Percentiles rank a stretch among this genome's conserved stretches.
Evolutionary conservation across 2,888 invertebrate genomes (phyloP).

Genomic region (Polietes domitor): DNA sequence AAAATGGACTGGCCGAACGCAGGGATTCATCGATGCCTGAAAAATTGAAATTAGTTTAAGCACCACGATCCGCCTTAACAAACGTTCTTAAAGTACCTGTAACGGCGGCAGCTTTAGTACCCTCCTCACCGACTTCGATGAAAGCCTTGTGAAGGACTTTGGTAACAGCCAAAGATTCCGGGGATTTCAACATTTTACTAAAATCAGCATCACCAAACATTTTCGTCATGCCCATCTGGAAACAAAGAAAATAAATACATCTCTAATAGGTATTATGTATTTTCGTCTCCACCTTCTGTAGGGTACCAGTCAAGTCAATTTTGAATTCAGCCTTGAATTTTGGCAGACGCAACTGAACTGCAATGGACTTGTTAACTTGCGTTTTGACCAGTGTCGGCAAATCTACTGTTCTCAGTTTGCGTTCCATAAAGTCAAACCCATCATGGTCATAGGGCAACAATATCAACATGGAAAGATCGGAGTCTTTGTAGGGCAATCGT

Average conservation of each 20-base stretch:
- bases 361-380: background rate
- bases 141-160: background rate
- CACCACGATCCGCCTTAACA: no score
- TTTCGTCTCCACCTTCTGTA: background rate
- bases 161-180: background rate
- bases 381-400: conserved; percentile 73
- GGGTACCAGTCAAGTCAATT: background rate
- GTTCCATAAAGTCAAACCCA: conserved; percentile 85
- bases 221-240: conserved; percentile 2
- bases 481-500: conserved; percentile 87
- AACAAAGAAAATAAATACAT: background rate
- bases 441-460: conserved; percentile 87
- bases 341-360: background rate
- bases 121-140: conserved; percentile 7
- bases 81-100: conserved; percentile 69
- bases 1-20: background rate
- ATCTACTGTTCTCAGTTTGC: conserved; percentile 83
- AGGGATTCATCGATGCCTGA: background rate
- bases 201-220: conserved; percentile 83
- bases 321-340: conserved; percentile 20
- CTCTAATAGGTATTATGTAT: no score
- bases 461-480: conserved; percentile 87
- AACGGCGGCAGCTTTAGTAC: background rate
- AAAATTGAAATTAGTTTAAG: no score
- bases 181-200: conserved; percentile 78